Evolutionary conservation across 1,140 invertebrate species (phyloP), one percentile per base, ranked within the genome.

Genomic region (Hydropsyche tenuis): DNA sequence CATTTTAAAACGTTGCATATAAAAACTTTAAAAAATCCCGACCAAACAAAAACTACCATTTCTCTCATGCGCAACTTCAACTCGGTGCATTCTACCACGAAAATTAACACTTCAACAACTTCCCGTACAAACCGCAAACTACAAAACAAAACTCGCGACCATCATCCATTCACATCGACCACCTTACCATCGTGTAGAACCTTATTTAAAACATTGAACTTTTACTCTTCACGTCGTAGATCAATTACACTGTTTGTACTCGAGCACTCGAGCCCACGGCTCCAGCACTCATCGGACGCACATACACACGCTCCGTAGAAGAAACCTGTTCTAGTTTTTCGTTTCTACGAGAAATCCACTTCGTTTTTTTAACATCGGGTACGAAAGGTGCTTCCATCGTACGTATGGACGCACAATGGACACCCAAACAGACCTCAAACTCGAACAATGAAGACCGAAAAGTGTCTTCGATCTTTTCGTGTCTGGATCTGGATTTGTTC

Each of bases 271-370:
- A 22, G 20, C 16, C 16, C 22, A 68, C 45, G 43, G n/a, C 30
- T 65, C 37, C 3, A 43, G 37, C 23, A 18, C 22, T 9, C 23
- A 25, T 27, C 23, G 60, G 6, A 20, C 66, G 63, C 27, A 69
- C 63, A 27, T n/a, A n/a, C n/a, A n/a, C n/a, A n/a, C n/a, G n/a
- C n/a, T 48, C 43, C 11, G 45, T 23, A 69, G 20, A 37, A 43
- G 70, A 73, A 73, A 75, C 74, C 74, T 63, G 74, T 75, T 75
- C 73, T 56, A 71, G 60, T 75, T 63, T 73, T 75, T 75, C 46
- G 62, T 72, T 27, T 69, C 69, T 63, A 14, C 56, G 5, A 63
- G 74, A 37, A 53, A 70, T 69, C 51, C 56, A 73, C 62, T 75
- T 72, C 68, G 48, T 75, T 42, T 64, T 70, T 74, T 60, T 25